Evolutionary conservation across 2,113 vertebrate species (phyloP), one percentile per base, ranked within the genome.

Genomic region (Phoxinus phoxinus): DNA sequence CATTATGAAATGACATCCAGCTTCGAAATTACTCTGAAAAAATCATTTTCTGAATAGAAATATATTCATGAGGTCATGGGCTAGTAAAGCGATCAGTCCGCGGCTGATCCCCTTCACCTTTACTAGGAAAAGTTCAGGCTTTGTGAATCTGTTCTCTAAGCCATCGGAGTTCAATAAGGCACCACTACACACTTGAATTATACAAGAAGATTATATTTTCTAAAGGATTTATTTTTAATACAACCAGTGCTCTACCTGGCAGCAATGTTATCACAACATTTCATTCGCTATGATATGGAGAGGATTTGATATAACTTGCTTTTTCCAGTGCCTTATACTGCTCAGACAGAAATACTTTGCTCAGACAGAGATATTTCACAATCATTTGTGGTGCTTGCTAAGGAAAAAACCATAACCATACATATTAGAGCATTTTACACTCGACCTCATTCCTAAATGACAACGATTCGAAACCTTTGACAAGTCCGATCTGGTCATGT

Each of bases 141-240:
- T 53, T 76, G 46, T 76, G 74, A 76, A 76, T 75, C 46, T 53
- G 74, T 19, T 10, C 74, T 53, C 44, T 53, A 30, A 76, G 46
- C 48, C 41, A 58, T 77, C 27, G 3, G 48, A 61, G 56, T 37
- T 80, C 77, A 80, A 41, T 61, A 61, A 76, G 56, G 23, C 77
- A 63, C 53, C 32, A 80, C 56, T 59, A 79, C 21, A 80, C 7
- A 76, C 77, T 61, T 80, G 35, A 44, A 25, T 80, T 61, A 61
- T 37, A 80, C 77, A 41, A 17, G 77, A 61, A 76, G 58, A 80
- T 80, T 80, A 25, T 44, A 80, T 61, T 80, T 79, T 19, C 13
- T 35, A 84, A 76, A 63, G 58, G 73, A 76, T 80, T 80, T 80
- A 41, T 41, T 80, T 61, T 61, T 63, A 44, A 63, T 80, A 41